Evolutionary conservation across 2,888 invertebrate species (phyloP), one percentile per base, ranked within the genome.

Genomic region (Parthenolecanium corni): DNA sequence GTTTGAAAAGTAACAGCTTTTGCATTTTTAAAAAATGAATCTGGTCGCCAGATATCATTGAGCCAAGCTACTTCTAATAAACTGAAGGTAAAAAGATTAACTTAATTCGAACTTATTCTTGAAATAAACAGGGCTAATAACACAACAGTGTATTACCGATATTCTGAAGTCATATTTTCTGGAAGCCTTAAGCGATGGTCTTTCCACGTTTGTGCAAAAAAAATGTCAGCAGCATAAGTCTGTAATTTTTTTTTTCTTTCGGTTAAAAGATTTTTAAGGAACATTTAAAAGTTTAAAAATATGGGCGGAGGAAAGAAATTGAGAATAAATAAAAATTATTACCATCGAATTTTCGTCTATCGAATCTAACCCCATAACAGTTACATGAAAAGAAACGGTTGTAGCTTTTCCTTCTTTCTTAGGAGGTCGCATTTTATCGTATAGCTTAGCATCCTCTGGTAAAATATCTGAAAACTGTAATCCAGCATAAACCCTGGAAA

Each of bases 261-360:
- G n/a, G n/a, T n/a, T n/a, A n/a, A n/a, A n/a, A n/a, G n/a, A n/a
- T n/a, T n/a, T n/a, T n/a, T n/a, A n/a, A n/a, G n/a, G n/a, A n/a
- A n/a, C n/a, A n/a, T n/a, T n/a, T n/a, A n/a, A n/a, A n/a, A n/a
- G n/a, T n/a, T n/a, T n/a, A n/a, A n/a, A n/a, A n/a, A n/a, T n/a
- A n/a, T n/a, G n/a, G n/a, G n/a, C n/a, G n/a, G n/a, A n/a, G n/a
- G n/a, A n/a, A n/a, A n/a, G n/a, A n/a, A n/a, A n/a, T n/a, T n/a
- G n/a, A n/a, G n/a, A n/a, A n/a, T n/a, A n/a, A n/a, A n/a, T n/a
- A n/a, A n/a, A n/a, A n/a, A n/a, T n/a, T n/a, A n/a, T n/a, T 76
- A 90, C 90, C 94, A 95, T 95, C 3, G 92, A 92, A 69, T 88
- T 91, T 74, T 94, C 94, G 72, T 93, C 93, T 67, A 95, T 93